These are phyloP conservation scores for Ecliptopera silaceata DNA, from an alignment of 2,888 invertebrate genomes.

Conservation along the genomic window DNA sequence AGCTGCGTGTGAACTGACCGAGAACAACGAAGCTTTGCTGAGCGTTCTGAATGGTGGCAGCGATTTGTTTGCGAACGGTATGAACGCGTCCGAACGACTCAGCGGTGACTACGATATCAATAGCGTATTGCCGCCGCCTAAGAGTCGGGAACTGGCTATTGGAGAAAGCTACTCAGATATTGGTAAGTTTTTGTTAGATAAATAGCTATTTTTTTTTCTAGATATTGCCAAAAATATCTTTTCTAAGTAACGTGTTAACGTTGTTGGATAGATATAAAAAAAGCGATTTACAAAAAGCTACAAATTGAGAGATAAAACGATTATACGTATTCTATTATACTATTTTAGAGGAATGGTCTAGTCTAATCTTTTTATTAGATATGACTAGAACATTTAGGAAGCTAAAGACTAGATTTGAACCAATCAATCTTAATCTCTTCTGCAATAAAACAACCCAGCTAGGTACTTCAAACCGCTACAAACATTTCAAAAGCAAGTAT, in stretches of 20 bases:
- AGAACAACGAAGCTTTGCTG: conserved; percentile 68
- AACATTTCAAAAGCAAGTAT: conserved; percentile 20
- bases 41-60: conserved; percentile 68
- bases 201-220: too few relatives aligned
- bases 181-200: conserved; percentile 56
- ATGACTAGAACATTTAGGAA: too few relatives aligned
- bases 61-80: conserved; percentile 75
- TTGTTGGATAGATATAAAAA: too few relatives aligned
- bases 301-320: too few relatives aligned
- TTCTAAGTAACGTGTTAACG: too few relatives aligned
- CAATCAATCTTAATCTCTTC: background rate
- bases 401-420: too few relatives aligned
- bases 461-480: background rate
- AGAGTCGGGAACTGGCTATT: conserved; percentile 77
- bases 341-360: too few relatives aligned
- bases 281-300: too few relatives aligned
- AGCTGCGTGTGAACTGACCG: conserved; percentile 70
- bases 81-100: conserved; percentile 63
- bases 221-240: too few relatives aligned
- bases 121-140: conserved; percentile 76
- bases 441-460: background rate
- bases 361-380: too few relatives aligned
- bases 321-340: too few relatives aligned
- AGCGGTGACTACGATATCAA: conserved; percentile 80
- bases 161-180: conserved; percentile 81